phyloP scores from a whole-genome alignment of 2,888 invertebrate genomes.

The Eurytoma adleriae region DNA sequence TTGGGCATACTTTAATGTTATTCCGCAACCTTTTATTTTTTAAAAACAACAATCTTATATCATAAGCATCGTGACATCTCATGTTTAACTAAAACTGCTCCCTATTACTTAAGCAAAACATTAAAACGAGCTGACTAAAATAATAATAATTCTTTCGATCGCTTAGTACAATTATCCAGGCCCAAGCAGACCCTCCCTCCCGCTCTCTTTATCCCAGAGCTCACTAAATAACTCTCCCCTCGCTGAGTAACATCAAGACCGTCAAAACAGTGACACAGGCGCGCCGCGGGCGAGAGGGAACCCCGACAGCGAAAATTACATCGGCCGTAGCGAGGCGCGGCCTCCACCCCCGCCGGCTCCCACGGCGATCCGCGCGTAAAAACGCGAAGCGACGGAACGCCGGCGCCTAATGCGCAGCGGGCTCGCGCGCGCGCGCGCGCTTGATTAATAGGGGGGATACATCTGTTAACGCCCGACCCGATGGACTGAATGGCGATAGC shows the following conservation, averaged over 20 bases:
- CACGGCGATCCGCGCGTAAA: neutral
- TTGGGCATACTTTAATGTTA: too few species aligned
- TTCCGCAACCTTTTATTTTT: too few species aligned
- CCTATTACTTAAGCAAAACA: too few species aligned
- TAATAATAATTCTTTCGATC: neutral
- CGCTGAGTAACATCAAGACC: conserved; percentile 3
- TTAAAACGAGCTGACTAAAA: too few species aligned
- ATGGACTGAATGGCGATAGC: conserved; percentile 71
- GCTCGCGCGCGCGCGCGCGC: conserved; percentile 57
- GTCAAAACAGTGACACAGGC: conserved; percentile 25
- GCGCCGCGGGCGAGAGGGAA: neutral
- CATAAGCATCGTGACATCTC: too few species aligned
- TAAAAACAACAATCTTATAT: too few species aligned
- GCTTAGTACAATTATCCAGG: neutral
- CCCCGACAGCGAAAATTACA: conserved; percentile 4
- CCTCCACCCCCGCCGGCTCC: neutral
- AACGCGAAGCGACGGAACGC: neutral
- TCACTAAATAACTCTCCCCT: neutral
- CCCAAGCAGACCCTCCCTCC: neutral
- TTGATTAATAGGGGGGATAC: conserved; percentile 73
- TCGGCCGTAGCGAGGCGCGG: neutral
- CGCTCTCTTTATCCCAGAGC: neutral
- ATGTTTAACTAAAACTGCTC: too few species aligned
- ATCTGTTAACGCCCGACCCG: conserved; percentile 72
- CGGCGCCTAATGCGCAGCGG: neutral